Evolutionary conservation across 30 jellyfish, hydroid and myxozoan species (phyloP).

Genomic region (Morbakka virulenta): DNA sequence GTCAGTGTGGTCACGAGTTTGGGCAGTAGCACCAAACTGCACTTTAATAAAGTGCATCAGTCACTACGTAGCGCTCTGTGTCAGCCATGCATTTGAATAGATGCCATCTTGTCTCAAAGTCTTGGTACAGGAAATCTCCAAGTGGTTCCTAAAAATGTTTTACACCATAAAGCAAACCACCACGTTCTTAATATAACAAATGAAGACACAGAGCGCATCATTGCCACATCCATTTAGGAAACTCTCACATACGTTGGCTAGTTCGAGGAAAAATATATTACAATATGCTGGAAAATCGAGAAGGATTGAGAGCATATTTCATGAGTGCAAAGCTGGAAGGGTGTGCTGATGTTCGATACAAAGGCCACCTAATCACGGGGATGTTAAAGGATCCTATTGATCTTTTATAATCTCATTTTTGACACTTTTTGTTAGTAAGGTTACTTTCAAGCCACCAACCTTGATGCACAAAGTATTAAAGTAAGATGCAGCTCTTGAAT

Average conservation of each 20-base stretch:
- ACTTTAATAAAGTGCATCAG: constrained; percentile 74
- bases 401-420: no score
- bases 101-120: constrained; percentile 51
- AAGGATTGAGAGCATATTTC: constrained; percentile 50
- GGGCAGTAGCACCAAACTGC: no score
- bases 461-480: no score
- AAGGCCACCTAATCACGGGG: constrained; percentile 41
- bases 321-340: constrained; percentile 42
- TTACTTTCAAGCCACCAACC: no score
- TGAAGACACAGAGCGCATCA: constrained; percentile 37
- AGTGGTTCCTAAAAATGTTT: constrained; percentile 38
- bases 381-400: no score
- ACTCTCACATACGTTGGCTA: constrained; percentile 58
- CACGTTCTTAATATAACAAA: constrained; percentile 30
- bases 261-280: constrained; percentile 58
- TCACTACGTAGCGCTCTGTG: constrained; percentile 57
- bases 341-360: constrained; percentile 29
- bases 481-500: no score
- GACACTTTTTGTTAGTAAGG: no score
- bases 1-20: constrained; percentile 57
- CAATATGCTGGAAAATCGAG: constrained; percentile 44
- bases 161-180: constrained; percentile 47
- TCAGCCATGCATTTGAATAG: constrained; percentile 42
- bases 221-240: constrained; percentile 63
- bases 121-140: constrained; percentile 40